Percentiles rank a stretch among this genome's conserved stretches.
Conservation (phyloP, 2,113 vertebrate genomes). For the Murina feae region DNA sequence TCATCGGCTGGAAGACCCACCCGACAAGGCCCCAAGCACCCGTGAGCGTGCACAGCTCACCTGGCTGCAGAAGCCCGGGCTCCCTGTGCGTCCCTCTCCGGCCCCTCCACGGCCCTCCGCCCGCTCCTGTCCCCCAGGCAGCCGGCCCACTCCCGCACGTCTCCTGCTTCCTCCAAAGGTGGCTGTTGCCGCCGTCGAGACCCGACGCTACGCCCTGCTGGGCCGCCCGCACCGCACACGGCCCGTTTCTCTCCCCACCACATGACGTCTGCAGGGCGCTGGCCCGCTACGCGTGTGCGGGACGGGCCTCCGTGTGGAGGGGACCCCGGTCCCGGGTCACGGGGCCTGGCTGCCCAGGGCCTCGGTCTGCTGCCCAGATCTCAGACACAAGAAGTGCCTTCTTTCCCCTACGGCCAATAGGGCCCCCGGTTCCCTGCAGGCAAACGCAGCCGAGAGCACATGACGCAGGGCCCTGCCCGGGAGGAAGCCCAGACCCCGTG, state of each 20-base stretch:
- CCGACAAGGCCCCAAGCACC: rapidly evolving
- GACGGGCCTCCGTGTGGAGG: neutral
- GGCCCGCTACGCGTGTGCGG: rapidly evolving
- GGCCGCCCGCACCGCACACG: rapidly evolving
- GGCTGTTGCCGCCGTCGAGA: rapidly evolving
- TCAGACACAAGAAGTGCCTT: neutral
- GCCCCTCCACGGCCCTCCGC: rapidly evolving
- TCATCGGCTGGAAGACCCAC: neutral
- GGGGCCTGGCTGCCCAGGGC: neutral
- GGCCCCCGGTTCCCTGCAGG: neutral
- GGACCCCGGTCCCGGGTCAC: rapidly evolving
- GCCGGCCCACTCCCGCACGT: neutral
- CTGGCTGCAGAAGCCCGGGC: too few relatives aligned
- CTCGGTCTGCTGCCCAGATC: rapidly evolving
- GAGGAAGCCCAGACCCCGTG: neutral
- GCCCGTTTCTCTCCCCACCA: neutral
- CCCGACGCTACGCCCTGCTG: rapidly evolving
- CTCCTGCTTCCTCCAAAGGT: rapidly evolving
- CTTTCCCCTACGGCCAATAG: neutral
- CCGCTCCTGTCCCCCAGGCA: neutral
- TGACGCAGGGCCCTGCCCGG: neutral
- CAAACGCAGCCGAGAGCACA: neutral
- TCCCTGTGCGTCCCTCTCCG: neutral
- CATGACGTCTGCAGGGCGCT: rapidly evolving
- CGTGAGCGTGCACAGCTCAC: neutral